Conservation (phyloP, 2,888 invertebrate species). For the Cheiracanthium punctorium region DNA sequence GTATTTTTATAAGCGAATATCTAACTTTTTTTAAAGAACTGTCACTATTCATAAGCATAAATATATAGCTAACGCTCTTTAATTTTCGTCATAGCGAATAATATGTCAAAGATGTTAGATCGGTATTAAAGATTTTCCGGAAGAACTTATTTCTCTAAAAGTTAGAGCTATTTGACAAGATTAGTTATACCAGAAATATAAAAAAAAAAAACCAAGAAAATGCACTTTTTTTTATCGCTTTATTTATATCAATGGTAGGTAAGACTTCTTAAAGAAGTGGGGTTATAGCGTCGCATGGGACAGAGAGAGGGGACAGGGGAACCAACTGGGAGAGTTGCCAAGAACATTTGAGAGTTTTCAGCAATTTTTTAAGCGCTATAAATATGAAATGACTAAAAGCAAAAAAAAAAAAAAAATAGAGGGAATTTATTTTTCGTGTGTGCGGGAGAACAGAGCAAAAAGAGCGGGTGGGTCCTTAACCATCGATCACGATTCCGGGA, state of each 20-base stretch:
- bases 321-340: background rate
- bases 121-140: background rate
- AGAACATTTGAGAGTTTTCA: background rate
- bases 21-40: too few species aligned
- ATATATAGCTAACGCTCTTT: too few species aligned
- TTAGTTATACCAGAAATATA: background rate
- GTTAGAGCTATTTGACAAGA: background rate
- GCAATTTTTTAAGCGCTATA: constrained; percentile 1
- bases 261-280: background rate
- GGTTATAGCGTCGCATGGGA: background rate
- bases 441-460: background rate
- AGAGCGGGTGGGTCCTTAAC: background rate
- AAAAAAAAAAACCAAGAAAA: background rate
- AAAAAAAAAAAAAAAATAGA: background rate
- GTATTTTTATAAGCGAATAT: too few species aligned
- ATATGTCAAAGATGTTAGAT: background rate
- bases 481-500: background rate
- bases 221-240: background rate
- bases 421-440: background rate
- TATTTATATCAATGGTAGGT: background rate
- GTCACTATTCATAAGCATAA: too few species aligned
- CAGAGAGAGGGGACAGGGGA: too few species aligned
- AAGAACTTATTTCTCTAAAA: background rate
- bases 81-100: background rate
- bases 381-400: background rate